phyloP scores from a whole-genome alignment of 2,888 invertebrate genomes.

The Geophilus truncorum region DNA sequence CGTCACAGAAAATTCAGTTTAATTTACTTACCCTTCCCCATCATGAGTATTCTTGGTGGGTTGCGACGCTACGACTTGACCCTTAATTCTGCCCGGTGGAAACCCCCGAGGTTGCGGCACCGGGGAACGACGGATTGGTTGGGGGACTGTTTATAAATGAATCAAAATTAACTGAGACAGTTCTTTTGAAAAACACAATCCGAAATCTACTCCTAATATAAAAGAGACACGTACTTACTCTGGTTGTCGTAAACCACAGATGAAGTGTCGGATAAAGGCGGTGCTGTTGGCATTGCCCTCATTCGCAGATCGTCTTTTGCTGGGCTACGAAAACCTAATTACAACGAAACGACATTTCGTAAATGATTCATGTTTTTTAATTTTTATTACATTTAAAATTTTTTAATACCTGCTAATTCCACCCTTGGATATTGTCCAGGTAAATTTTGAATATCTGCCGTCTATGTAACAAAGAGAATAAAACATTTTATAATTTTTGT shows the following conservation, averaged over 20 bases:
- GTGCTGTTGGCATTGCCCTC: slow-evolving; percentile 30
- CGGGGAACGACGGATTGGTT: slow-evolving; percentile 27
- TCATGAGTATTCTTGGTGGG: slow-evolving; percentile 4
- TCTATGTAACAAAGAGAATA: not conserved
- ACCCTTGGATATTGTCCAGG: slow-evolving; percentile 17
- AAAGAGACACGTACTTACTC: slow-evolving; percentile 33
- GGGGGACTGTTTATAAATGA: not conserved
- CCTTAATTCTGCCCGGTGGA: slow-evolving; percentile 31
- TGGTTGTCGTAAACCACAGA: slow-evolving; percentile 33
- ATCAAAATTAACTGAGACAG: not conserved
- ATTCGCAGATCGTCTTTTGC: slow-evolving; percentile 25
- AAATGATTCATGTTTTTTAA: not conserved
- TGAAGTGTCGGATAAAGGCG: slow-evolving; percentile 32
- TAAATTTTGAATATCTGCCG: slow-evolving; percentile 22
- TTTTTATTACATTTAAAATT: not conserved
- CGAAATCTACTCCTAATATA: not conserved
- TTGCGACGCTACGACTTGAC: slow-evolving; percentile 19
- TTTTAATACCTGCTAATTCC: slow-evolving; percentile 12
- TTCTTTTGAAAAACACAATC: not conserved
- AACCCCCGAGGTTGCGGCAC: slow-evolving; percentile 27
- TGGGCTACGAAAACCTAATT: slow-evolving; percentile 32
- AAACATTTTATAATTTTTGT: not conserved
- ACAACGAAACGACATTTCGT: not conserved
- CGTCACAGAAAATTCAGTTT: too few species aligned
- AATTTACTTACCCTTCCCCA: slow-evolving; percentile 31